Conservation (phyloP, 2,113 vertebrate genomes). For the Hystrix cristata region DNA sequence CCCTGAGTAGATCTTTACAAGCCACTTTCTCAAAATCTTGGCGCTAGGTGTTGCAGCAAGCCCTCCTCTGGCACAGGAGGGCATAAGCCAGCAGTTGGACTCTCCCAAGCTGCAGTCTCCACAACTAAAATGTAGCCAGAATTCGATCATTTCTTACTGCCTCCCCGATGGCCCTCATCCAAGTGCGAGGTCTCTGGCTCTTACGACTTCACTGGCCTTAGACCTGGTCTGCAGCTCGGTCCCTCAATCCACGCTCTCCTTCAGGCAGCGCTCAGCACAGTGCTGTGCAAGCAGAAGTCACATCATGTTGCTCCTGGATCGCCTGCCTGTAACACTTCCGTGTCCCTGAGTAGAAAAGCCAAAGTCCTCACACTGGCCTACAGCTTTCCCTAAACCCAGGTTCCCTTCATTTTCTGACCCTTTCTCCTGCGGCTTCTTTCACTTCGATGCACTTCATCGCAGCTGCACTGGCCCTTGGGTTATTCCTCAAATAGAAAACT, state of each 20-base stretch:
- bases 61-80: neutral
- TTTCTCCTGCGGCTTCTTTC: neutral
- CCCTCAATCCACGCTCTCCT: neutral
- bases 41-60: neutral
- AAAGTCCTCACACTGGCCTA: too few relatives aligned
- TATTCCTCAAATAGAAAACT: neutral
- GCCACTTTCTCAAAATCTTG: neutral
- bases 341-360: neutral
- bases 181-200: too few relatives aligned
- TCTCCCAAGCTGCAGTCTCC: neutral
- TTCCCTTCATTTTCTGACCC: too few relatives aligned
- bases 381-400: too few relatives aligned
- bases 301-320: too few relatives aligned
- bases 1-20: neutral
- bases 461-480: neutral
- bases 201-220: neutral
- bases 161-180: neutral
- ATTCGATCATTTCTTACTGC: neutral
- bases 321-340: neutral
- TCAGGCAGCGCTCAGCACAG: neutral
- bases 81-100: accelerated
- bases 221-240: neutral
- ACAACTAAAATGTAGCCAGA: neutral
- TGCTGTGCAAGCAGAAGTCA: neutral
- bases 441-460: neutral